A percentile compares a stretch with the other conserved stretches of the same genome.
Conservation (phyloP, 2,113 vertebrate genomes). For the Sinocyclocheilus anophthalmus region DNA sequence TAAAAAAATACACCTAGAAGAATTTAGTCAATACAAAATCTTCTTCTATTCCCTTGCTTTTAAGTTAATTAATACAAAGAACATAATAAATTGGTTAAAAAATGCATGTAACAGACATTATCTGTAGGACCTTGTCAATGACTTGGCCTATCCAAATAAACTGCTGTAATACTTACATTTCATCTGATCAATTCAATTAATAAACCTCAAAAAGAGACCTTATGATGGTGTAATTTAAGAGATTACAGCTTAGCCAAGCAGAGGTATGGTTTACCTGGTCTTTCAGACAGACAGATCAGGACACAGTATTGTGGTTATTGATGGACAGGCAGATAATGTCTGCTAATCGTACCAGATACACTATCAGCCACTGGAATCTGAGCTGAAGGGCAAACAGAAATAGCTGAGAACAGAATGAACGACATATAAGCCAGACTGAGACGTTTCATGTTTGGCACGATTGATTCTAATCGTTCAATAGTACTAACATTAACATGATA, state of each 20-base stretch:
- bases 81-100: background rate
- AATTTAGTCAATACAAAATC: background rate
- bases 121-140: background rate
- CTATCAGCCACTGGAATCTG: slow-evolving; percentile 60
- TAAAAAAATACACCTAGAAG: background rate
- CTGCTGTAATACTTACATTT: background rate
- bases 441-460: background rate
- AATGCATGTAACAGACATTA: background rate
- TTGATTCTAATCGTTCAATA: too few species aligned
- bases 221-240: background rate
- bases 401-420: slow-evolving; percentile 2
- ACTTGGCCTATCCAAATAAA: background rate
- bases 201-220: background rate
- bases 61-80: background rate
- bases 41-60: background rate
- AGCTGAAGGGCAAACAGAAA: slow-evolving; percentile 61
- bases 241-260: background rate
- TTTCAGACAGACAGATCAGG: slow-evolving; percentile 32
- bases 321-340: slow-evolving; percentile 42
- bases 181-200: background rate
- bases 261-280: slow-evolving; percentile 7
- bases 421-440: background rate
- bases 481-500: background rate
- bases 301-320: slow-evolving; percentile 33
- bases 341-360: slow-evolving; percentile 34